Base-by-base conservation (phyloP, 2,113 vertebrate genomes). In the Indri indri region DNA sequence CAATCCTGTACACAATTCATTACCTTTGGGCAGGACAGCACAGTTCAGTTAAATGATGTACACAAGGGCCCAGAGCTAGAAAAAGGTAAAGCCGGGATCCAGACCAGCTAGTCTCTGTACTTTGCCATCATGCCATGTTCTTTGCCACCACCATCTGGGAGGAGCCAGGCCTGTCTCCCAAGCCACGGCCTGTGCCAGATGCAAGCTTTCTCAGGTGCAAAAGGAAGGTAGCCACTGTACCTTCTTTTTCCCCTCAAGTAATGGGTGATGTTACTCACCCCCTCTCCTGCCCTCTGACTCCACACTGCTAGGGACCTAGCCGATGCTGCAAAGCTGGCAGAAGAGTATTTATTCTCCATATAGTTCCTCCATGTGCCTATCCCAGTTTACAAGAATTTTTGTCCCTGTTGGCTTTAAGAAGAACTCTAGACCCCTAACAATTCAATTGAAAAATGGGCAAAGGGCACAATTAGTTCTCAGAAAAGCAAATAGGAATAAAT, bases 131-230 rank as follows among this genome's bases (percentile, higher is more conserved):
- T 23, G 6, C 25, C 16, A 1, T 13, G 13, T 27, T 42, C 37
- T 37, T 91, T 68, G 40, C n/a, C 22, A 8, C 17, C 17, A 0
- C n/a, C 8, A 2, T 7, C 40, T 45, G 12, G n/a, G 20, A 13
- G 30, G 40, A 25, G 27, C 0, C 3, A 45, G 22, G 54, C 2
- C 27, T 50, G n/a, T 68, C 71, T 92, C 45, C 73, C 18, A 47
- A 80, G 23, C 20, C 3, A 25, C 0, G 1, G 9, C 1, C 14
- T 47, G 0, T 13, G 3, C 34, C 2, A 9, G 14, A 10, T 2
- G 5, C 1, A 20, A 23, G 14, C 8, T 32, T 63, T 89, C 45
- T 83, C 66, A 77, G 80, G 10, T 47, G 82, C 42, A 37, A 2
- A 73, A 45, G 14, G 40, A 82, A 91, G 57, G 54, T 23, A 59